A percentile compares a stretch with the other conserved stretches of the same genome.
phyloP scores from a whole-genome alignment of 2,797 vertebrate species.

The Acridotheres tristis region DNA sequence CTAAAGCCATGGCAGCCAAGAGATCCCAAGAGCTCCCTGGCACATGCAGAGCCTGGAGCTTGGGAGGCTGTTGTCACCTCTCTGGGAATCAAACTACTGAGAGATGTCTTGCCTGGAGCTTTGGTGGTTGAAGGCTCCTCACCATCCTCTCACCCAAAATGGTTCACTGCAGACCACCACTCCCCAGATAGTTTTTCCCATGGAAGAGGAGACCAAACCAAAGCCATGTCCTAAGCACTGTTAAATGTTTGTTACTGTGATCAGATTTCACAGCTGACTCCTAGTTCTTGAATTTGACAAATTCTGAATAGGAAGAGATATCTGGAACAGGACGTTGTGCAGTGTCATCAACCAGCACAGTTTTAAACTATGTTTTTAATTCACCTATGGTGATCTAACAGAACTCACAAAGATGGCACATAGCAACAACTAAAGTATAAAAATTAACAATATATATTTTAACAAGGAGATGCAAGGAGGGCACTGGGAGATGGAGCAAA shows the following conservation, averaged over 20 bases:
- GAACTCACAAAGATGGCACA: background rate
- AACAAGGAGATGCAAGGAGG: background rate
- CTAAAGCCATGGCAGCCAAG: background rate
- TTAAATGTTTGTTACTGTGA: background rate
- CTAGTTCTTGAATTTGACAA: background rate
- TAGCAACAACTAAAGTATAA: background rate
- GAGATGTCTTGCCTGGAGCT: background rate
- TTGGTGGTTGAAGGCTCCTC: background rate
- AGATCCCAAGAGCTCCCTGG: background rate
- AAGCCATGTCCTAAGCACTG: fast-evolving
- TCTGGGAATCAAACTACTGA: background rate
- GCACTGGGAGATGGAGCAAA: background rate
- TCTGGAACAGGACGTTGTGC: fast-evolving
- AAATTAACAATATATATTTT: background rate
- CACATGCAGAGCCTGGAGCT: background rate
- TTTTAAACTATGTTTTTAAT: background rate
- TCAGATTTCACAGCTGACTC: background rate
- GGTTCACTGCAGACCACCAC: background rate
- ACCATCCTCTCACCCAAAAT: background rate
- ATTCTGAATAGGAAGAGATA: background rate
- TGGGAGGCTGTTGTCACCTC: background rate
- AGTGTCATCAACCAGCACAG: background rate
- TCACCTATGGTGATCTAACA: background rate
- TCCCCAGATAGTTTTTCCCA: background rate
- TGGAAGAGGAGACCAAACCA: background rate